These are phyloP conservation scores for Chloropsis hardwickii DNA, from an alignment of 2,113 vertebrate genomes.

Conservation along the genomic window DNA sequence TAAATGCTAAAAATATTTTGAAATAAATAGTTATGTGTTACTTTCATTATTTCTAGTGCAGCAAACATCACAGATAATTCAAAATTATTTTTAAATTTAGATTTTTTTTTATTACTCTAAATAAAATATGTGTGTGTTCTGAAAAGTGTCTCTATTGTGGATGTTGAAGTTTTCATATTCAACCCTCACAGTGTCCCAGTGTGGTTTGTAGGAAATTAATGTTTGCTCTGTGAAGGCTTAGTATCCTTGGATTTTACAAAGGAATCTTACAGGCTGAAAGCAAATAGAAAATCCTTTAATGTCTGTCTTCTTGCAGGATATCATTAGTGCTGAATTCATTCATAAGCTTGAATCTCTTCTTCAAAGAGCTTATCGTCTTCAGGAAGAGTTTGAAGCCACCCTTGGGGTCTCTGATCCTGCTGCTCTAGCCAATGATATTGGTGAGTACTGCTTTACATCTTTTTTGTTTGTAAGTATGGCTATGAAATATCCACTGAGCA, in stretches of 20 bases:
- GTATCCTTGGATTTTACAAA: neutral
- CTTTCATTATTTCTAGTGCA: neutral
- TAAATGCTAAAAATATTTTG: neutral
- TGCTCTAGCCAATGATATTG: conserved; percentile 78
- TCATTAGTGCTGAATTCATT: conserved; percentile 92
- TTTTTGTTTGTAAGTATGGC: neutral
- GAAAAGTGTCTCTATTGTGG: neutral
- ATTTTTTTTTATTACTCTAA: neutral
- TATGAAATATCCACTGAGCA: neutral
- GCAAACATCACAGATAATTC: neutral
- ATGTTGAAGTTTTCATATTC: neutral
- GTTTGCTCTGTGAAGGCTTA: neutral
- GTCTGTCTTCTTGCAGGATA: conserved; percentile 76
- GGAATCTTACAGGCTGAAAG: neutral
- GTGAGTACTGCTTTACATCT: conserved; percentile 69
- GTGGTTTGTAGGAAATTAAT: neutral
- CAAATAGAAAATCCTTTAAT: neutral
- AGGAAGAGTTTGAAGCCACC: conserved; percentile 94
- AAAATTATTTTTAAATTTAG: neutral
- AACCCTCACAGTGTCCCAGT: neutral
- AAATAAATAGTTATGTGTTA: neutral
- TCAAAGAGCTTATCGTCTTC: conserved; percentile 91
- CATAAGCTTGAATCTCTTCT: conserved; percentile 92
- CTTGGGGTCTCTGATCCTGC: conserved; percentile 81
- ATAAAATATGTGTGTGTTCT: neutral